phyloP scores from a whole-genome alignment of 2,888 invertebrate species.

The Malacosoma neustria region DNA sequence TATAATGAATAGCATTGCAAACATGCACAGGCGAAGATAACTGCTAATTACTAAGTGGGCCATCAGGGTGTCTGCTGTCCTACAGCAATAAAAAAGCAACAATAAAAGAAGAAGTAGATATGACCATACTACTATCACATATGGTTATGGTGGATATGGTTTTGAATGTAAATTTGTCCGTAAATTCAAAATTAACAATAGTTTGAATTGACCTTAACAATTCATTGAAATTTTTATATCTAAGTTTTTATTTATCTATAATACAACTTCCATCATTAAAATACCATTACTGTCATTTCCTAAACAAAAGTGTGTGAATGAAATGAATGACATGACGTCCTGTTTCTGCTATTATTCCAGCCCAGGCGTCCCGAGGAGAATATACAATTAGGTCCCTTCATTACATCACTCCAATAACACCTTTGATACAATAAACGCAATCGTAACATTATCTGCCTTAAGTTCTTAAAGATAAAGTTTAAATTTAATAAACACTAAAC shows the following conservation, averaged over 20 bases:
- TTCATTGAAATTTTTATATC: too few relatives aligned
- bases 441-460: constrained; percentile 19
- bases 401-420: constrained; percentile 71
- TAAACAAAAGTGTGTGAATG: not conserved
- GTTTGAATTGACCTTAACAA: too few relatives aligned
- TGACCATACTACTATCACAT: too few relatives aligned
- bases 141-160: too few relatives aligned
- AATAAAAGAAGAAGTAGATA: too few relatives aligned
- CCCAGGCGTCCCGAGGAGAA: constrained; percentile 50
- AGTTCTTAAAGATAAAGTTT: constrained; percentile 3
- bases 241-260: not conserved
- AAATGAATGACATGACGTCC: not conserved
- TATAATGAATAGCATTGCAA: too few relatives aligned
- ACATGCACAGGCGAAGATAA: too few relatives aligned
- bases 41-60: too few relatives aligned
- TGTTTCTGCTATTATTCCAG: constrained; percentile 43
- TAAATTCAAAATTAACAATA: too few relatives aligned
- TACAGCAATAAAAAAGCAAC: too few relatives aligned
- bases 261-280: not conserved
- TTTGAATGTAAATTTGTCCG: too few relatives aligned
- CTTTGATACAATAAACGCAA: constrained; percentile 35
- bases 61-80: too few relatives aligned
- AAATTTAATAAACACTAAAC: constrained; percentile 9
- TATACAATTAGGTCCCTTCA: constrained; percentile 71
- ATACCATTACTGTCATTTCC: not conserved